Evolutionary conservation across 2,113 vertebrate genomes (phyloP).

Genomic region (Hipposideros armiger): DNA sequence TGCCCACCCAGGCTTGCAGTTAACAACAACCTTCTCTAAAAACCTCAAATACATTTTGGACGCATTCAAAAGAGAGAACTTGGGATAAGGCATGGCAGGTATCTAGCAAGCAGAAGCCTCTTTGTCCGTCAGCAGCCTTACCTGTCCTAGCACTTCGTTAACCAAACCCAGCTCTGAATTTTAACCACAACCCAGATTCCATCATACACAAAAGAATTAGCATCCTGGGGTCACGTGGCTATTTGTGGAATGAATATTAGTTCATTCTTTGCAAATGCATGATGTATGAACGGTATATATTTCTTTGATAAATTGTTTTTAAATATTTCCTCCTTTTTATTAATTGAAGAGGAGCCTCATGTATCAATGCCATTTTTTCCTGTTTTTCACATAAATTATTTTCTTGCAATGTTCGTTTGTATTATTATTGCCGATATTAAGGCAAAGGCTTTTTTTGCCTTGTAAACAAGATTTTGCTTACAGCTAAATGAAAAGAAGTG

Average conservation of each 20-base stretch:
- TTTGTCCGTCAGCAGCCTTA: neutral
- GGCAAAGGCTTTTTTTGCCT: slow-evolving; percentile 89
- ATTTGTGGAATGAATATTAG: slow-evolving; percentile 93
- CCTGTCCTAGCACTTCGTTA: neutral
- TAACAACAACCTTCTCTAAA: neutral
- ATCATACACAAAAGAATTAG: slow-evolving; percentile 82
- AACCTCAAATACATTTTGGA: neutral
- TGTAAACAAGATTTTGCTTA: slow-evolving; percentile 92
- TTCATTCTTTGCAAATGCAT: slow-evolving; percentile 93
- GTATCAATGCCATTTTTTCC: slow-evolving; percentile 97
- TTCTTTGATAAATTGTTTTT: slow-evolving; percentile 97
- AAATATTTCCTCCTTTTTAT: slow-evolving; percentile 99
- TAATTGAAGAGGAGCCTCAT: slow-evolving; percentile 98
- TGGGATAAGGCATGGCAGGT: neutral
- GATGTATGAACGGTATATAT: slow-evolving; percentile 97
- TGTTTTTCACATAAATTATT: slow-evolving; percentile 97
- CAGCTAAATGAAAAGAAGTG: slow-evolving; percentile 91
- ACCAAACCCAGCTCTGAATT: slow-evolving; percentile 66
- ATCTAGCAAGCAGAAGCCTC: neutral
- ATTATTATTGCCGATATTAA: slow-evolving; percentile 92
- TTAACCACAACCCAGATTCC: slow-evolving; percentile 72
- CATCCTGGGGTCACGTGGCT: slow-evolving; percentile 88
- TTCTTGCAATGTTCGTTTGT: slow-evolving; percentile 91
- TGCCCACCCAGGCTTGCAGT: neutral
- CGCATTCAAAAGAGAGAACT: fast-evolving